These are phyloP conservation scores for Psittacula cyanocephala DNA, from an alignment of 2,113 vertebrate species.

Conservation along the genomic window DNA sequence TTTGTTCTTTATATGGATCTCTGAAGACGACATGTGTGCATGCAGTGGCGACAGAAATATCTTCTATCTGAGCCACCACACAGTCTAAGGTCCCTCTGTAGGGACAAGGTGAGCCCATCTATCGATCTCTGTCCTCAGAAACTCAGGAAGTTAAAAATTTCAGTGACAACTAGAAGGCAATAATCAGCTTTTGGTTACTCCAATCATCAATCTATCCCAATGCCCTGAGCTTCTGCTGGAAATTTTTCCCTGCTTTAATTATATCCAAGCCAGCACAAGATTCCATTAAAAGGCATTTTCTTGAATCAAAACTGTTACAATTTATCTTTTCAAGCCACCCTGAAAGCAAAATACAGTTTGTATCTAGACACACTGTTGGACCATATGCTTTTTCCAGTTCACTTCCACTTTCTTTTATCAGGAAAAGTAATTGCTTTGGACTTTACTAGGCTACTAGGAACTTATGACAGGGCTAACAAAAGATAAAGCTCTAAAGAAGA, in stretches of 20 bases:
- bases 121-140: slow-evolving; percentile 20
- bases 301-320: background rate
- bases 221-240: background rate
- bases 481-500: slow-evolving; percentile 18
- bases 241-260: background rate
- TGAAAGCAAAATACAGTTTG: background rate
- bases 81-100: slow-evolving; percentile 38
- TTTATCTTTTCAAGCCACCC: background rate
- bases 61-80: slow-evolving; percentile 73
- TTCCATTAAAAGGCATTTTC: background rate
- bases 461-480: slow-evolving; percentile 35
- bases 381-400: background rate
- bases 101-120: slow-evolving; percentile 43
- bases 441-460: slow-evolving; percentile 20
- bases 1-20: slow-evolving; percentile 65
- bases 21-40: slow-evolving; percentile 71
- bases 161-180: slow-evolving; percentile 65
- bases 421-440: slow-evolving; percentile 40
- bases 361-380: background rate
- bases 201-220: background rate
- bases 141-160: slow-evolving; percentile 36
- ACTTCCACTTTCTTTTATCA: slow-evolving; percentile 1
- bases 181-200: slow-evolving; percentile 24
- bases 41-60: slow-evolving; percentile 70
- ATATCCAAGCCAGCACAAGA: background rate